A percentile compares a stretch with the other conserved stretches of the same genome.
Conservation (phyloP, 2,113 vertebrate species). For the Dasypus novemcinctus region DNA sequence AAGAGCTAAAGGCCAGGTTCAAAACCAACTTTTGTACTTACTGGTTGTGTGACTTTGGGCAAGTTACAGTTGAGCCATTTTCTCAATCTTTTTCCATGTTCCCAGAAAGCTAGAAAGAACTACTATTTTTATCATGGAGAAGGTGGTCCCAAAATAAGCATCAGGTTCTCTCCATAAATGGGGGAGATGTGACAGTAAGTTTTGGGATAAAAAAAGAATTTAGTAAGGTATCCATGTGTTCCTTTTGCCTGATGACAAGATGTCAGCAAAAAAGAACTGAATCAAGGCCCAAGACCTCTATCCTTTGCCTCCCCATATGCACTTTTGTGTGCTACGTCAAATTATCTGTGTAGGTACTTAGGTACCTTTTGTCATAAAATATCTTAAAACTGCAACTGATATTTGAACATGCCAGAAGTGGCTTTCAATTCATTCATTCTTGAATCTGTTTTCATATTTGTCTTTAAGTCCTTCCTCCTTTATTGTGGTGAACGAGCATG, state of each 20-base stretch:
- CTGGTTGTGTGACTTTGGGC: not conserved
- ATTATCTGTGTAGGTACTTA: not conserved
- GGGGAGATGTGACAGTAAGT: not conserved
- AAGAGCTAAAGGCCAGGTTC: not conserved
- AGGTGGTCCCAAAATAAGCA: conserved; percentile 1
- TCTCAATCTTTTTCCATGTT: not conserved
- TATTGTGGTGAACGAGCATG: not conserved
- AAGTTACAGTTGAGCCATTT: not conserved
- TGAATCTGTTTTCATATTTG: not conserved
- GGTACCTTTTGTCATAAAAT: not conserved
- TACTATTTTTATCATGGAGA: not conserved
- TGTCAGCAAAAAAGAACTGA: not conserved
- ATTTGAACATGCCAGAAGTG: not conserved
- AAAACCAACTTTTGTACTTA: not conserved
- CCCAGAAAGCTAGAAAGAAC: not conserved
- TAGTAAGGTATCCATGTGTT: not conserved
- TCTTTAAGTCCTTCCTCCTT: not conserved
- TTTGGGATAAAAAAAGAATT: conserved; percentile 10
- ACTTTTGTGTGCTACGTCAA: not conserved
- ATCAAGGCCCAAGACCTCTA: not conserved
- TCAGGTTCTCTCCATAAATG: not conserved
- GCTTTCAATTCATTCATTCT: not conserved
- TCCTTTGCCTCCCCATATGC: not conserved
- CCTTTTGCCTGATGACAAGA: not conserved
- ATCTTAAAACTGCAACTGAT: not conserved